Percentiles rank a stretch among this genome's conserved stretches.
Conservation (phyloP, 2,797 vertebrate species). For the Lacerta viridis region DNA sequence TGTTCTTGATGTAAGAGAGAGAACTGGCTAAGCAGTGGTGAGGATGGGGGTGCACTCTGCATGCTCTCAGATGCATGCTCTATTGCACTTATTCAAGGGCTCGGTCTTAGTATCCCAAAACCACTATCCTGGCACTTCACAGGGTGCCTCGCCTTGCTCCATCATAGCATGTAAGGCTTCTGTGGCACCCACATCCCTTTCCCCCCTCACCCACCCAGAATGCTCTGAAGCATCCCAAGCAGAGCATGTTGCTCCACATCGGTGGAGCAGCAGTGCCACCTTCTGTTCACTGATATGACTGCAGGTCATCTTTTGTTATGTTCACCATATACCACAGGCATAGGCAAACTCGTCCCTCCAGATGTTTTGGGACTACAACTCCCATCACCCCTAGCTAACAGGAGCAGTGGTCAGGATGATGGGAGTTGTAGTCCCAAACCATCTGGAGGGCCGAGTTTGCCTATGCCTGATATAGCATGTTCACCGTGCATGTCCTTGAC, state of each 20-base stretch:
- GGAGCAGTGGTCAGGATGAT: too few species aligned
- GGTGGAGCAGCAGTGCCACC: slow-evolving; percentile 45
- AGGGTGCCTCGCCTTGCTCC: not conserved
- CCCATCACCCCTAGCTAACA: too few species aligned
- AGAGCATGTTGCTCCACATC: not conserved
- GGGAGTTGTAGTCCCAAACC: too few species aligned
- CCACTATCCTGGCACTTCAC: not conserved
- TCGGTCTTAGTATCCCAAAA: not conserved
- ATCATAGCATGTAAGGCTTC: not conserved
- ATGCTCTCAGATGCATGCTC: not conserved
- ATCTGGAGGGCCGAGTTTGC: too few species aligned
- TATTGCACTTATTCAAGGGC: not conserved
- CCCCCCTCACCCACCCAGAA: not conserved
- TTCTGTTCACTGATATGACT: not conserved
- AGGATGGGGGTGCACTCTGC: not conserved
- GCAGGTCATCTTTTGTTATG: not conserved
- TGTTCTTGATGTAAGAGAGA: not conserved
- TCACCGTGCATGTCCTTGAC: not conserved
- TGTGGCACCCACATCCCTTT: not conserved
- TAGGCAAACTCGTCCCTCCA: too few species aligned
- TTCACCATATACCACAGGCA: too few species aligned
- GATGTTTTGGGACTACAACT: too few species aligned
- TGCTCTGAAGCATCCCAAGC: not conserved
- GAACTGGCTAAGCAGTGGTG: too few species aligned
- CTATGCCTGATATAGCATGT: not conserved